Evolutionary conservation across 2,113 vertebrate species (phyloP), one percentile per base, ranked within the genome.

Genomic region (Mirza zaza): DNA sequence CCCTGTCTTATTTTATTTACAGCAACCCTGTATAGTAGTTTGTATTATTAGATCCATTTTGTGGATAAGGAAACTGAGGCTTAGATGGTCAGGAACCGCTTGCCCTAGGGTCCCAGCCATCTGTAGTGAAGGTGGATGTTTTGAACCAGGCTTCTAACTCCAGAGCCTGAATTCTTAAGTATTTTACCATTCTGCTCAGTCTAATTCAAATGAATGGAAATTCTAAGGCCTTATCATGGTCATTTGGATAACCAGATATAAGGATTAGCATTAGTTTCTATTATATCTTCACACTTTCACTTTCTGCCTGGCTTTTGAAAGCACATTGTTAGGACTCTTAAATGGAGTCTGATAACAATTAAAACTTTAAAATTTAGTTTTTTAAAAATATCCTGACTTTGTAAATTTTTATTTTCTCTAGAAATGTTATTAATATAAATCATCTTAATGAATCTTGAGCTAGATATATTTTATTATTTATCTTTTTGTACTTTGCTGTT

Each of bases 401-500:
- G 21, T 50, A 21, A 94, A 39, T 48, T 87, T 96, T 85, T 80
- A 15, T 91, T 96, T 94, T 93, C 14, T 25, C 42, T 86, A 83
- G 29, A 91, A 91, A 80, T 84, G 25, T 82, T 89, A 34, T 23
- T n/a, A 63, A 50, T 25, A 73, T 0, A n/a, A 57, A 57, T 77
- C 4, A 81, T 91, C 93, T 93, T 95, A 91, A 89, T 90, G 77
- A 77, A 88, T 61, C 4, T 18, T 21, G 4, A 36, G 39, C 4
- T 82, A 73, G 10, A 61, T 80, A n/a, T 36, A 82, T 81, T 90
- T 84, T 73, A 82, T 79, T 92, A 91, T 36, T 96, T 91, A 12
- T 73, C 36, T 87, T 94, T 70, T 95, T 25, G 17, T 77, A 13
- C 50, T 94, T 88, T 68, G 18, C 45, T 97, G 29, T 87, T 93